phyloP scores from a whole-genome alignment of 1,140 invertebrate genomes.

The Drosophila kepulauana region DNA sequence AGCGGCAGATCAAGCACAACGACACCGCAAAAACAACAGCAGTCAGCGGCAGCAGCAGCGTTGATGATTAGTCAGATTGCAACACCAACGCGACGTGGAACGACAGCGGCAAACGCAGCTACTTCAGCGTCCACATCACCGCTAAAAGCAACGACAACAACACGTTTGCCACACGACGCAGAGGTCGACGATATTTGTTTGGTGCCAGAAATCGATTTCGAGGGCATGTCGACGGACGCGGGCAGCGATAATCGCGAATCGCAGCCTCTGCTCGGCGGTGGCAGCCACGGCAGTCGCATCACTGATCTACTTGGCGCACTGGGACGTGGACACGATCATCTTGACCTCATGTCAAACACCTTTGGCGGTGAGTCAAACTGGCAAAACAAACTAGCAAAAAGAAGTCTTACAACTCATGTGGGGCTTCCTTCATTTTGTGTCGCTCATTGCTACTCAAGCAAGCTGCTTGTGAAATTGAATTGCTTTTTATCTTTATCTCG shows the following conservation, averaged over 20 bases:
- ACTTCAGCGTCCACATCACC: constrained; percentile 52
- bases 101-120: constrained; percentile 26
- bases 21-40: constrained; percentile 17
- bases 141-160: constrained; percentile 54
- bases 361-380: constrained; percentile 89
- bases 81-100: constrained; percentile 46
- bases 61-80: constrained; percentile 60
- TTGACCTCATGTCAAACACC: constrained; percentile 91
- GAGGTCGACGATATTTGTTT: constrained; percentile 79
- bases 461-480: background rate
- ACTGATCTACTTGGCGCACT: constrained; percentile 64
- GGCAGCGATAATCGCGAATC: constrained; percentile 93
- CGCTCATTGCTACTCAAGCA: background rate
- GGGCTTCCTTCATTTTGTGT: constrained; percentile 47
- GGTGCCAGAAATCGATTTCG: constrained; percentile 85
- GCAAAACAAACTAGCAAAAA: background rate
- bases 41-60: constrained; percentile 23
- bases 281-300: constrained; percentile 69
- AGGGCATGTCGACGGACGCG: constrained; percentile 88
- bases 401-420: constrained; percentile 69
- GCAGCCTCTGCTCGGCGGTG: constrained; percentile 93
- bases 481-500: background rate
- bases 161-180: constrained; percentile 70
- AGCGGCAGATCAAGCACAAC: constrained; percentile 45
- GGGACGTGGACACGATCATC: constrained; percentile 87